Conservation (phyloP, 2,113 vertebrate species). For the Falcunculus frontatus region DNA sequence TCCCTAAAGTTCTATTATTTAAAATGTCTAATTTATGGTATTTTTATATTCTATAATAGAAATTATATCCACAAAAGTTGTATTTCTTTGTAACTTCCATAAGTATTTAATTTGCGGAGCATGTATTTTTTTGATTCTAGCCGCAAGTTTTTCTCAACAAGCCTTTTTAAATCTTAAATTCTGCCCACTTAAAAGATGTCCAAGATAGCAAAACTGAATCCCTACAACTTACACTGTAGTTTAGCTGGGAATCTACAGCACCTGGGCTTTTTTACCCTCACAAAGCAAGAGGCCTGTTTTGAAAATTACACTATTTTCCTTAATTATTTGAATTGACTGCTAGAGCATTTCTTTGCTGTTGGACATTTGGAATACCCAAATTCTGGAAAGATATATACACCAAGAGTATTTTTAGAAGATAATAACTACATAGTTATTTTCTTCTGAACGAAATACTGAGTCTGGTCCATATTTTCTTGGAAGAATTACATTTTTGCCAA, state of each 20-base stretch:
- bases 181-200: neutral
- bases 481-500: neutral
- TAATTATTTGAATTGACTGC: neutral
- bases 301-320: neutral
- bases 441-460: neutral
- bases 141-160: neutral
- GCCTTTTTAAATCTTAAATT: neutral
- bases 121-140: neutral
- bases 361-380: neutral
- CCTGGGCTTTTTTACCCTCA: neutral
- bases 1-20: conserved; percentile 2
- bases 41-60: conserved; percentile 7
- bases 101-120: neutral
- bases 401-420: neutral
- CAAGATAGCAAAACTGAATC: neutral
- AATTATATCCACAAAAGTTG: conserved; percentile 15
- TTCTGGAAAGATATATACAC: neutral
- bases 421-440: neutral
- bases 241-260: neutral
- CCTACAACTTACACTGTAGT: neutral
- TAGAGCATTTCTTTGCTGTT: neutral
- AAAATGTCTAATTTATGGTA: conserved; percentile 29
- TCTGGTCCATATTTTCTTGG: neutral
- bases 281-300: neutral
- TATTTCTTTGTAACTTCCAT: conserved; percentile 2